Evolutionary conservation across 2,888 invertebrate genomes (phyloP), one percentile per base, ranked within the genome.

Genomic region (Aphidoletes aphidimyza): DNA sequence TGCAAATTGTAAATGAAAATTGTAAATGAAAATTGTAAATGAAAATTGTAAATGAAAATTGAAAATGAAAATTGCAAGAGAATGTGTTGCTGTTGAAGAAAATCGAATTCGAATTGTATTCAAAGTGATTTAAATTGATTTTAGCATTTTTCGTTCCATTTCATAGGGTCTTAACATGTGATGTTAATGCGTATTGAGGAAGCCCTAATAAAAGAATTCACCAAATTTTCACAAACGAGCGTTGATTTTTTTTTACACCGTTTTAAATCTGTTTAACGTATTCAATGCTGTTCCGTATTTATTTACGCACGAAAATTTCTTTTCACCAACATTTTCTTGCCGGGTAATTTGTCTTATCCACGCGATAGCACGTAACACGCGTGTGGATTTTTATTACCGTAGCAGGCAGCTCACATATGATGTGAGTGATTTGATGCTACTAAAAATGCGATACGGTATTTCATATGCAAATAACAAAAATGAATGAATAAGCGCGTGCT

Each of bases 181-280:
- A n/a, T n/a, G n/a, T n/a, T n/a, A n/a, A n/a, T n/a, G n/a, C n/a
- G n/a, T n/a, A n/a, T n/a, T n/a, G n/a, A n/a, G n/a, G n/a, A n/a
- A n/a, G n/a, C n/a, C n/a, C n/a, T n/a, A n/a, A n/a, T n/a, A n/a
- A n/a, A n/a, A n/a, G n/a, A n/a, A n/a, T n/a, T n/a, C n/a, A n/a
- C n/a, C n/a, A n/a, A n/a, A n/a, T n/a, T n/a, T n/a, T n/a, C n/a
- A n/a, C n/a, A n/a, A n/a, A n/a, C n/a, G n/a, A n/a, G n/a, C n/a
- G n/a, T n/a, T n/a, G n/a, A n/a, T n/a, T n/a, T n/a, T n/a, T n/a
- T 69, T 69, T 69, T 30, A 69, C 69, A 69, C 69, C 69, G 30
- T 69, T 69, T 69, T 69, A 69, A 69, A 69, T 69, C 69, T 69
- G 14, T 69, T 69, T 69, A 69, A 69, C 69, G 69, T 14, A 69